These are phyloP conservation scores for Matsumyia berberina DNA, from an alignment of 2,888 invertebrate genomes.

Conservation along the genomic window DNA sequence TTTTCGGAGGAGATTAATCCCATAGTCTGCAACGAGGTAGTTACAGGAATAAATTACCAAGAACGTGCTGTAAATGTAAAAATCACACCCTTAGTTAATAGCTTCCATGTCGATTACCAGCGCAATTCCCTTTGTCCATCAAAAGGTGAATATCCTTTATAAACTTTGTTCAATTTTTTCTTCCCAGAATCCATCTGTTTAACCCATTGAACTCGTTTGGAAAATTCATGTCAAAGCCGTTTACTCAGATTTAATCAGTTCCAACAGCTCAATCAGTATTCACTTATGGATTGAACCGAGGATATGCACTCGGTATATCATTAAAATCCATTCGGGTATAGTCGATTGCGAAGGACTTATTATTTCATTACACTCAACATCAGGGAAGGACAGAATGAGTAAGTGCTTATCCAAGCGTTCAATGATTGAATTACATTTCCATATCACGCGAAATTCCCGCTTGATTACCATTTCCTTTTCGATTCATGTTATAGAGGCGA, in stretches of 20 bases:
- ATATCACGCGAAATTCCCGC: slow-evolving; percentile 59
- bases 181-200: not conserved
- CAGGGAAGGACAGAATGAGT: slow-evolving; percentile 3
- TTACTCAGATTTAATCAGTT: slow-evolving; percentile 35
- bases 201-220: not conserved
- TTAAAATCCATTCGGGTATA: slow-evolving; percentile 10
- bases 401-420: slow-evolving; percentile 38
- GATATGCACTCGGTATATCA: not conserved
- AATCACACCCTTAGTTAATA: too few species aligned
- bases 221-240: slow-evolving; percentile 25
- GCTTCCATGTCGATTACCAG: too few species aligned
- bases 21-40: too few species aligned
- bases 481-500: slow-evolving; percentile 13
- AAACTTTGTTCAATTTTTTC: too few species aligned
- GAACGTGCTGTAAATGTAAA: too few species aligned
- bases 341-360: slow-evolving; percentile 24
- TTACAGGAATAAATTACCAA: too few species aligned
- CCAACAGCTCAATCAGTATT: slow-evolving; percentile 49
- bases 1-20: too few species aligned
- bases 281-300: slow-evolving; percentile 37
- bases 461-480: slow-evolving; percentile 54
- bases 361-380: slow-evolving; percentile 24
- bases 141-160: too few species aligned
- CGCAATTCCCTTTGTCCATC: too few species aligned
- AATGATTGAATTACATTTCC: slow-evolving; percentile 62